Evolutionary conservation across 2,888 invertebrate species (phyloP), one percentile per base, ranked within the genome.

Genomic region (Aphodius granarius): DNA sequence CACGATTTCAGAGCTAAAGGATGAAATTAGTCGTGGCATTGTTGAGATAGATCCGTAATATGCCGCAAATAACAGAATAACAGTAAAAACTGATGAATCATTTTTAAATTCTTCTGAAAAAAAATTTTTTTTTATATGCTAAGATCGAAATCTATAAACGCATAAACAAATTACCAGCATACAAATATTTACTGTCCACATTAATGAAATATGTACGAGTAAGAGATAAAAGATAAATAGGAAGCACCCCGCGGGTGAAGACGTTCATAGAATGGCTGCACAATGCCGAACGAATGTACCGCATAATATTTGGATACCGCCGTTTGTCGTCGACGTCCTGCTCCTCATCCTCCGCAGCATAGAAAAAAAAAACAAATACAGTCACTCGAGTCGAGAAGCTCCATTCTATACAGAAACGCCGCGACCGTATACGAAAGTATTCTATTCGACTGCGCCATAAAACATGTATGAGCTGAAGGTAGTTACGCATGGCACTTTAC

Each of bases 401-500:
- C 43, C 43, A 43, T 43, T 43, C 43, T 43, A 43, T 1, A 43
- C 4, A 6, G 9, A 13, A 43, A 13, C 2, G 13, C 43, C 2
- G 13, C 43, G 43, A 6, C 43, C 1, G 43, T 43, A 43, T 43
- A 43, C 43, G 73, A 73, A 73, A 73, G 73, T 66, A 66, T 73
- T 73, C 73, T 73, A 73, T 73, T 73, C 66, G 66, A 22, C 73
- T 43, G 66, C 43, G 43, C 43, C 21, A 73, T 73, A 73, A 73
- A 73, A 73, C 66, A 73, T 73, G 66, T 66, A 73, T 66, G 66
- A 66, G 66, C 73, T 43, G 73, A 73, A 73, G 66, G 73, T 73
- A 73, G 73, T 66, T 73, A 66, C 73, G 66, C 66, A 66, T 43
- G 73, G 73, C 73, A 73, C 73, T 73, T 73, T 73, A 66, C 66